Evolutionary conservation across 1,140 invertebrate genomes (phyloP), one percentile per base, ranked within the genome.

Genomic region (Orius insidiosus): DNA sequence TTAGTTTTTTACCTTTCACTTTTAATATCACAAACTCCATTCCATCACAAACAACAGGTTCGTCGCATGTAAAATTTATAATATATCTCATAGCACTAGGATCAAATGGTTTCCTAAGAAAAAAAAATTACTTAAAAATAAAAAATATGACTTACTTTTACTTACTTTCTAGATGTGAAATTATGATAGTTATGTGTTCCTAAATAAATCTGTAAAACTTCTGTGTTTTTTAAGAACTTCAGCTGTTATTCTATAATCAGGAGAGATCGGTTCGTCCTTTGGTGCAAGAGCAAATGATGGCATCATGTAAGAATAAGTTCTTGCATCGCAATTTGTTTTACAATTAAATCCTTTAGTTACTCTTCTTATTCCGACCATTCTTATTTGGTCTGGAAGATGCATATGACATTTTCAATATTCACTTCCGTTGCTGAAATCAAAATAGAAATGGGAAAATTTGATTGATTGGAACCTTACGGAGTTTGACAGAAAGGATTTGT

Each of bases 121-220:
- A 35, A 35, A 46, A 47, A 45, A 45, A n/a, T n/a, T n/a, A n/a
- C n/a, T n/a, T n/a, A n/a, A 14, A 52, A 37, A 11, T 45, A 52
- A 46, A 46, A 9, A 48, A 41, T 14, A 43, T 40, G n/a, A n/a
- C n/a, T n/a, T n/a, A n/a, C n/a, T n/a, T n/a, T n/a, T n/a, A n/a
- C n/a, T 69, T 70, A 92, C 86, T 82, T 84, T 64, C 82, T 81
- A 43, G 85, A 80, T 10, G 95, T 99, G 56, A 94, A 99, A 68
- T 98, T 98, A 59, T 97, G 92, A 65, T 84, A 98, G 63, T 93
- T 94, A 58, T 93, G 87, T 1, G 90, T 90, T 44, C 95, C 94
- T 55, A 79, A 70, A 60, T 79, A 96, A 31, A 71, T 59, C 49
- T 72, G 66, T 7, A 98, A n/a, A 11, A 84, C 60, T 30, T 74